These are phyloP conservation scores for Colossoma macropomum DNA, from an alignment of 2,113 vertebrate species.

Conservation along the genomic window DNA sequence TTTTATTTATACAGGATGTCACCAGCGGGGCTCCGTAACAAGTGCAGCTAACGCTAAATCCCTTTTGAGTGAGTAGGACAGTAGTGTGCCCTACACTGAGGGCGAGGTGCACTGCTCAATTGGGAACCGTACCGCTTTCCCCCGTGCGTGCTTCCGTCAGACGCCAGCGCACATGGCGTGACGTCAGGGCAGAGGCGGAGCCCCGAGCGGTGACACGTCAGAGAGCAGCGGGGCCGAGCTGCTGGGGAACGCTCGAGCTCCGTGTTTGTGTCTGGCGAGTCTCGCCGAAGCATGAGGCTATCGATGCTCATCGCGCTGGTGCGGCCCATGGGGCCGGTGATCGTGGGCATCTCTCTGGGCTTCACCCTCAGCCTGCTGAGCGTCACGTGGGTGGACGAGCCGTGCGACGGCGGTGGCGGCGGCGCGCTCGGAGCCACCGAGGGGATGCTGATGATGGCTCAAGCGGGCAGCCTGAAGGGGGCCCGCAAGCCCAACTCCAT, in stretches of 20 bases:
- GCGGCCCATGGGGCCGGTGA: slow-evolving; percentile 89
- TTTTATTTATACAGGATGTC: no score
- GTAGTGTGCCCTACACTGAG: no score
- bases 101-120: neutral
- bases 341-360: slow-evolving; percentile 90
- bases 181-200: slow-evolving; percentile 47
- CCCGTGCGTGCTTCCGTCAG: slow-evolving; percentile 1
- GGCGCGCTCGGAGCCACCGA: slow-evolving; percentile 52
- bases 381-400: slow-evolving; percentile 89
- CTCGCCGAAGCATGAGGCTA: slow-evolving; percentile 80
- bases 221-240: slow-evolving; percentile 11
- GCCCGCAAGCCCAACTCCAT: slow-evolving; percentile 88
- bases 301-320: slow-evolving; percentile 85
- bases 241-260: slow-evolving; percentile 7
- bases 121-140: neutral
- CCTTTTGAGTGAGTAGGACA: no score
- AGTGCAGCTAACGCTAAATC: no score
- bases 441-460: slow-evolving; percentile 54
- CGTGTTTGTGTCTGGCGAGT: neutral
- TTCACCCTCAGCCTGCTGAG: slow-evolving; percentile 92
- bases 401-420: slow-evolving; percentile 76
- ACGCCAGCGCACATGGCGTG: slow-evolving; percentile 19
- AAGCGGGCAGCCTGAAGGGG: slow-evolving; percentile 77
- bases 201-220: slow-evolving; percentile 53
- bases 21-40: no score